Base-by-base conservation (phyloP, 2,888 invertebrate genomes). In the Sinotaia quadrata region DNA sequence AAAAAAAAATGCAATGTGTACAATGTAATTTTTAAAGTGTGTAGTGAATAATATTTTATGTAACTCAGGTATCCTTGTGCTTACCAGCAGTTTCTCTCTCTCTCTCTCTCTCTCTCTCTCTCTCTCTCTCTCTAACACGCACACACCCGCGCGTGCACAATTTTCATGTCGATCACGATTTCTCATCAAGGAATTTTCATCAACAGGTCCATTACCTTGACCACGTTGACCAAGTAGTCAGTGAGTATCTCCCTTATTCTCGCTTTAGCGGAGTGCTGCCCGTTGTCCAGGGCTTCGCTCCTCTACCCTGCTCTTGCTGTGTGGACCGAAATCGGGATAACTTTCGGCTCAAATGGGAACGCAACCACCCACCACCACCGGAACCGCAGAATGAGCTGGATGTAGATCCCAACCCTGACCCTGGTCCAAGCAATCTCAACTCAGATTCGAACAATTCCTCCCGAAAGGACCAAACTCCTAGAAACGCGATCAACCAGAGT, bases 201-300 rank as follows among this genome's bases (percentile, higher is more conserved):
- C 8, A 12, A 12, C 18, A 8, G 18, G 10, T 18, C 41, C 41
- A 41, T 4, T 71, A 72, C 37, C 73, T 76, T 49, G 78, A 78
- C 1, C 33, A 77, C 31, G 80, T 82, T 15, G 81, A 82, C 56
- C 80, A 80, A 2, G 67, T 82, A 10, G 79, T 81, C 5, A 77
- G 81, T 5, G 80, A 82, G 59, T 82, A 82, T 67, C 74, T 82
- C 21, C 80, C 80, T 61, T 78, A 74, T 62, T 74, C 81, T 10
- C 63, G 75, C 37, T 81, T 78, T 63, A 78, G 78, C 3, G 76
- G 78, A 62, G 72, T 79, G 0, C 74, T 79, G 24, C 82, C 80
- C 4, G 75, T 80, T 52, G 21, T 49, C 21, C 41, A 52, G 21
- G 59, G 62, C n/a, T 65, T 61, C 27, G 69, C 66, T 12, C 68